phyloP scores from a whole-genome alignment of 2,113 vertebrate species.

The Hypomesus transpacificus region DNA sequence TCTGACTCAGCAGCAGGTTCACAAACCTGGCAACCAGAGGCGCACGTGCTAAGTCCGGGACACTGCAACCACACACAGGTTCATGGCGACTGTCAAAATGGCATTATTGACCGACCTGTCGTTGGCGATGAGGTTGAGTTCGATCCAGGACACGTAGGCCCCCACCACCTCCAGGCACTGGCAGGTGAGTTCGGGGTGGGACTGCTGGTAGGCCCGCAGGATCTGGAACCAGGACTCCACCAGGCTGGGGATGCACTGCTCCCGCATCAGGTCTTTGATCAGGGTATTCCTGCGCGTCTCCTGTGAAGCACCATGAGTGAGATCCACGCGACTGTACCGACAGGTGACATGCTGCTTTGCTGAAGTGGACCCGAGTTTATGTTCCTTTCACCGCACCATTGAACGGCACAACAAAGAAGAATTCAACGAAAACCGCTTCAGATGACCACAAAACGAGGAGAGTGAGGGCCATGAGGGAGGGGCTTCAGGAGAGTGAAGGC shows the following conservation, averaged over 20 bases:
- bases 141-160: slow-evolving; percentile 97
- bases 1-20: slow-evolving; percentile 94
- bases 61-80: background rate
- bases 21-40: slow-evolving; percentile 79
- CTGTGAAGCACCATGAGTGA: slow-evolving; percentile 52
- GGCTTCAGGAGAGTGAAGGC: too few species aligned
- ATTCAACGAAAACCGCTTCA: too few species aligned
- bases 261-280: slow-evolving; percentile 94
- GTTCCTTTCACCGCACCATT: too few species aligned
- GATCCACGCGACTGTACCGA: too few species aligned
- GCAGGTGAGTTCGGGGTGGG: slow-evolving; percentile 93
- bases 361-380: too few species aligned
- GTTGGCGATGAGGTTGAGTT: slow-evolving; percentile 97
- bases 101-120: slow-evolving; percentile 77
- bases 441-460: too few species aligned
- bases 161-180: slow-evolving; percentile 99
- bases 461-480: too few species aligned
- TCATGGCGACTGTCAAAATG: too few species aligned
- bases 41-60: background rate
- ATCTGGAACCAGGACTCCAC: slow-evolving; percentile 99
- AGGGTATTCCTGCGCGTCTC: slow-evolving; percentile 92
- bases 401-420: too few species aligned
- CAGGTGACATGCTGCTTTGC: too few species aligned
- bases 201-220: slow-evolving; percentile 89
- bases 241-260: slow-evolving; percentile 92